phyloP scores from a whole-genome alignment of 2,888 invertebrate genomes.

The Macaria liturata region DNA sequence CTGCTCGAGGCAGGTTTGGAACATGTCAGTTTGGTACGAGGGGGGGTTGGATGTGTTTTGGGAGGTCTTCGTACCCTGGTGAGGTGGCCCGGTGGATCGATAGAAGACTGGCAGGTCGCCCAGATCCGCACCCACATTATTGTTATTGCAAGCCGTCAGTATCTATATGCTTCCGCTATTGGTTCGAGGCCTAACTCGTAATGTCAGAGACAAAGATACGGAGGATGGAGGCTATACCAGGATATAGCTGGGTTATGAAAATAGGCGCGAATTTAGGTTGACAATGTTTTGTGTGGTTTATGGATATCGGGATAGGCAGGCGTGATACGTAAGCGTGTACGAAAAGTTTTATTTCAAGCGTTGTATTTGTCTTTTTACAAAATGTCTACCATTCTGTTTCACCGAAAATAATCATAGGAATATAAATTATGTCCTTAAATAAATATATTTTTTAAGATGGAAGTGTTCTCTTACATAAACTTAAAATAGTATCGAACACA shows the following conservation, averaged over 20 bases:
- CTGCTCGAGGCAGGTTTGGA: constrained; percentile 34
- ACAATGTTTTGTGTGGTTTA: constrained; percentile 8
- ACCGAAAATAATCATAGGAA: too few species aligned
- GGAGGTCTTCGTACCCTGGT: constrained; percentile 64
- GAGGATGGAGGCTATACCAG: constrained; percentile 40
- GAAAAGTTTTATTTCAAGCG: too few species aligned
- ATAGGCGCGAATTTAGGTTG: background rate
- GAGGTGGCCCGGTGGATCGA: constrained; percentile 69
- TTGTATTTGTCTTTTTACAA: too few species aligned
- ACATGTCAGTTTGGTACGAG: constrained; percentile 46
- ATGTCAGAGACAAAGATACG: constrained; percentile 62
- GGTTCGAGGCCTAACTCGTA: constrained; percentile 63
- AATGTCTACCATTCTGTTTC: too few species aligned
- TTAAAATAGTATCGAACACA: too few species aligned
- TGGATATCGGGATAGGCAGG: background rate
- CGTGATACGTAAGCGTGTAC: too few species aligned
- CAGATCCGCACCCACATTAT: constrained; percentile 79
- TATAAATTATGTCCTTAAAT: too few species aligned
- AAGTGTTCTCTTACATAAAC: too few species aligned
- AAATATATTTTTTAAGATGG: too few species aligned
- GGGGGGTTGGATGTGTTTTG: constrained; percentile 61
- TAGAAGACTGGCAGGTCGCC: constrained; percentile 80
- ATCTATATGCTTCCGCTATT: constrained; percentile 74
- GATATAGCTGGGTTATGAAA: constrained; percentile 5
- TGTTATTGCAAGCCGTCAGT: constrained; percentile 78